Evolutionary conservation across 2,888 invertebrate species (phyloP).

Genomic region (Monopis laevigella): DNA sequence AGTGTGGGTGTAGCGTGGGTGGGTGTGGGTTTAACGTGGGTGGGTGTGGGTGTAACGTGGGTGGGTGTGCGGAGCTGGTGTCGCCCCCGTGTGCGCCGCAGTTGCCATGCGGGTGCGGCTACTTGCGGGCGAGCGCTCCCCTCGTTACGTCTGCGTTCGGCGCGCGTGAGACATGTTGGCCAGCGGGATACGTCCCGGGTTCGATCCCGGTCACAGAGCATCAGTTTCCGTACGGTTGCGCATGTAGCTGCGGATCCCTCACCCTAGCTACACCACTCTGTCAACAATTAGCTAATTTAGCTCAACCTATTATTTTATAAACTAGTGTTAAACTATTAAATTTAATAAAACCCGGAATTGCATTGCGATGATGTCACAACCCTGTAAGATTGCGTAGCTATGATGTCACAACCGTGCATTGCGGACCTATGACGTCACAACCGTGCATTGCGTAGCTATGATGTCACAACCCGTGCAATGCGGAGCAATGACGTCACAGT

Average conservation of each 20-base stretch:
- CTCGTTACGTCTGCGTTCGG: constrained; percentile 17
- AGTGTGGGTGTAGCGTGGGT: not conserved
- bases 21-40: not conserved
- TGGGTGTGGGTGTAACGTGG: not conserved
- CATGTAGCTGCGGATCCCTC: constrained; percentile 4
- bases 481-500: too few species aligned
- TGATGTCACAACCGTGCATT: too few species aligned
- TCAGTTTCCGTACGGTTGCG: constrained; percentile 1
- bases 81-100: constrained; percentile 18
- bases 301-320: constrained; percentile 19
- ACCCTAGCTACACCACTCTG: constrained; percentile 19
- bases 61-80: constrained; percentile 10
- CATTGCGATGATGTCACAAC: too few species aligned
- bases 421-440: too few species aligned
- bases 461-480: too few species aligned
- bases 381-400: too few species aligned
- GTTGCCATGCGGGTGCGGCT: constrained; percentile 20
- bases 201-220: constrained; percentile 10
- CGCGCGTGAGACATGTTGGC: not conserved
- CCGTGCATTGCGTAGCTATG: too few species aligned
- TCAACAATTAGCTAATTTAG: constrained; percentile 14
- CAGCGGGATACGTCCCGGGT: constrained; percentile 4
- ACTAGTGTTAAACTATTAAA: too few species aligned
- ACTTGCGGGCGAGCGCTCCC: constrained; percentile 16
- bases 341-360: too few species aligned